Evolutionary conservation across 2,888 invertebrate species (phyloP).

Genomic region (Drosophila leonis): DNA sequence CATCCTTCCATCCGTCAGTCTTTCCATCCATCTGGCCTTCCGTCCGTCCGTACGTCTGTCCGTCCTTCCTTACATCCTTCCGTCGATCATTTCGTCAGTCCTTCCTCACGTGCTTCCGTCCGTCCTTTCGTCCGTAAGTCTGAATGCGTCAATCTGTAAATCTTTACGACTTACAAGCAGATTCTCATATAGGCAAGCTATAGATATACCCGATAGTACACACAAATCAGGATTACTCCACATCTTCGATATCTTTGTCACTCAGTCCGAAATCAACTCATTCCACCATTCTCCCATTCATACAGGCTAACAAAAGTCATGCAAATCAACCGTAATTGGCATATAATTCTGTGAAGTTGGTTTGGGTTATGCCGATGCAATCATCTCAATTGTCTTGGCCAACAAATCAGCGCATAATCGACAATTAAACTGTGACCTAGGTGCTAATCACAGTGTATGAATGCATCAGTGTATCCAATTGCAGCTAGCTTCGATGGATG

Average conservation of each 20-base stretch:
- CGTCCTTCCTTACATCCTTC: background rate
- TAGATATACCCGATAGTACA: background rate
- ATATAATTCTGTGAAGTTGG: background rate
- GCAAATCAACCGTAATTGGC: background rate
- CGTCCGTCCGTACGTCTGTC: background rate
- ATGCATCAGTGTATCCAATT: conserved; percentile 15
- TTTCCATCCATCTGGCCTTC: too few species aligned
- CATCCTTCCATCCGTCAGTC: background rate
- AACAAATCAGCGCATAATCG: conserved; percentile 45
- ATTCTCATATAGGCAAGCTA: too few species aligned
- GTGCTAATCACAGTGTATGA: conserved; percentile 53
- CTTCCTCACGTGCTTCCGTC: too few species aligned
- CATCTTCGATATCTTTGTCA: background rate
- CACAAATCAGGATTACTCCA: background rate
- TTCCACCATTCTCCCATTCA: too few species aligned
- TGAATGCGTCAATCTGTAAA: too few species aligned
- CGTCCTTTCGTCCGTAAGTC: too few species aligned
- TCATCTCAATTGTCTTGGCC: conserved; percentile 27
- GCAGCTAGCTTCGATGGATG: conserved; percentile 11
- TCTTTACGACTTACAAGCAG: too few species aligned
- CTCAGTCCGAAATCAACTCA: background rate
- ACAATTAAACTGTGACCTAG: conserved; percentile 31
- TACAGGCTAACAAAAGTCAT: background rate
- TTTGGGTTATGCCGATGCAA: background rate
- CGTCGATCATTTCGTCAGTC: too few species aligned